These are phyloP conservation scores for Pterocles gutturalis DNA, from an alignment of 2,113 vertebrate genomes.

Conservation along the genomic window DNA sequence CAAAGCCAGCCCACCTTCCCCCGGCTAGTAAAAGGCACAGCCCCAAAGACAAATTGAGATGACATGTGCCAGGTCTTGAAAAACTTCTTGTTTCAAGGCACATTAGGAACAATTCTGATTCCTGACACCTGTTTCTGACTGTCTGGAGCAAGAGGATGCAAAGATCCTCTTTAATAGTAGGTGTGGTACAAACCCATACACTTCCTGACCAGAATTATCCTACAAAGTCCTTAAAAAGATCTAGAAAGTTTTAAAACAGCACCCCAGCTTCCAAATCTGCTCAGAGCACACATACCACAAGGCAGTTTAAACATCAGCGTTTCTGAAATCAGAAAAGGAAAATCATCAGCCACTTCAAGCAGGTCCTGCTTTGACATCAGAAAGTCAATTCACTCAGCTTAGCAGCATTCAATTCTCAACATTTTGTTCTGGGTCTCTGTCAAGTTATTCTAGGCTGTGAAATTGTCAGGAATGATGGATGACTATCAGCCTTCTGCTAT, in stretches of 20 bases:
- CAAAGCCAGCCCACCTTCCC: neutral
- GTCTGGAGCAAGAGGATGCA: neutral
- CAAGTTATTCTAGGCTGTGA: slow-evolving; percentile 90
- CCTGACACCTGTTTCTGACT: neutral
- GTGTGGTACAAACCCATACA: neutral
- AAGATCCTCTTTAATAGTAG: neutral
- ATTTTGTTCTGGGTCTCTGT: slow-evolving; percentile 85
- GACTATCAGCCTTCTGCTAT: slow-evolving; percentile 96
- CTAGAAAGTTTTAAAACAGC: neutral
- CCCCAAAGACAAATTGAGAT: neutral
- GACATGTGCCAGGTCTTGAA: neutral
- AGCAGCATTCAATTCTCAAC: slow-evolving; percentile 83
- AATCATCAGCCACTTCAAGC: slow-evolving; percentile 71
- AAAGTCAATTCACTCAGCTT: slow-evolving; percentile 89
- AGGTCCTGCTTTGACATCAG: slow-evolving; percentile 83
- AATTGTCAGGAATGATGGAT: slow-evolving; percentile 97
- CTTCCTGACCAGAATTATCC: neutral
- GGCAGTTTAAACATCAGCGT: neutral
- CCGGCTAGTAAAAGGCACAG: neutral
- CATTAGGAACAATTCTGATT: neutral
- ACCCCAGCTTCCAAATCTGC: neutral
- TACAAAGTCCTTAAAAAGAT: neutral
- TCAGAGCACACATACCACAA: neutral
- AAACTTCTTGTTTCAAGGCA: neutral
- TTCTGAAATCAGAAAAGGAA: slow-evolving; percentile 48